Evolutionary conservation across 2,797 vertebrate species (phyloP).

Genomic region (Alfaro cultratus): DNA sequence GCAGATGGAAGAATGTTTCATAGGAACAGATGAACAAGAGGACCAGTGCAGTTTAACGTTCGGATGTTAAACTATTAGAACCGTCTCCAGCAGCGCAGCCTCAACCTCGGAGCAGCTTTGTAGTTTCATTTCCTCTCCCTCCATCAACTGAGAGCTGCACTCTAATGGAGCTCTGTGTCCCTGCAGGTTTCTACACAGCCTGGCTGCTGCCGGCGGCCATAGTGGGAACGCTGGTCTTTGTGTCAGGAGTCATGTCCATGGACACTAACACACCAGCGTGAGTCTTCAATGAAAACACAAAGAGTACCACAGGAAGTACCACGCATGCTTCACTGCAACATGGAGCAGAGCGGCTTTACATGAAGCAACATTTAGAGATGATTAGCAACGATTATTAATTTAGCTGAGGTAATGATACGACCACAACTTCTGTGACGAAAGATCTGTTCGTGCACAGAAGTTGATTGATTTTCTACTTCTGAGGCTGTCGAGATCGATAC

Average conservation of each 20-base stretch:
- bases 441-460: background rate
- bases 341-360: background rate
- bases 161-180: constrained; percentile 50
- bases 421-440: background rate
- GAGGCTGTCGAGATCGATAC: background rate
- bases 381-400: background rate
- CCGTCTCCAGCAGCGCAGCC: background rate
- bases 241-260: constrained; percentile 81
- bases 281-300: constrained; percentile 50
- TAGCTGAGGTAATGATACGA: too few species aligned
- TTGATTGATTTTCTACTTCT: background rate
- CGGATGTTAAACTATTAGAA: background rate
- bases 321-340: background rate
- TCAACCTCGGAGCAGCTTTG: constrained; percentile 21
- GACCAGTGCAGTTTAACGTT: background rate
- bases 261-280: constrained; percentile 82
- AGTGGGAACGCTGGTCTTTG: constrained; percentile 84
- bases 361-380: background rate
- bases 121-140: constrained; percentile 11
- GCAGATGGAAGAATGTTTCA: background rate
- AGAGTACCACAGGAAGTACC: background rate
- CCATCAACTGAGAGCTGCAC: constrained; percentile 30
- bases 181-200: constrained; percentile 84
- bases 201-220: constrained; percentile 85
- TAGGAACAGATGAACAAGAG: background rate